phyloP scores from a whole-genome alignment of 1,140 invertebrate species.

The Lordiphosa clarofinis region DNA sequence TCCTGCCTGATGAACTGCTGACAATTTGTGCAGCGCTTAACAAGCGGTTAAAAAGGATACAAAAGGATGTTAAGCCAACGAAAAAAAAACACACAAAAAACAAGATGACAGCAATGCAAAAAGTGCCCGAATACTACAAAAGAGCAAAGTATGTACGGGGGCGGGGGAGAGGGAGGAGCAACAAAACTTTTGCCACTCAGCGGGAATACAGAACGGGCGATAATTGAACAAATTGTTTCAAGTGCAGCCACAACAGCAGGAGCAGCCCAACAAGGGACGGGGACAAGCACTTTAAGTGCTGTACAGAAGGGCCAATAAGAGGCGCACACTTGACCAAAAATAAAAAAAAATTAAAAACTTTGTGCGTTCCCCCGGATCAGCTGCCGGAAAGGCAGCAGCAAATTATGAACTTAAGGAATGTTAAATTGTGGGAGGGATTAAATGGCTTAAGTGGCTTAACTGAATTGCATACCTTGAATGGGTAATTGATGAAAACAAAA shows the following conservation, averaged over 20 bases:
- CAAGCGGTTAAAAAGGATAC: slow-evolving; percentile 68
- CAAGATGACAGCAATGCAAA: slow-evolving; percentile 46
- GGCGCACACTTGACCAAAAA: slow-evolving; percentile 17
- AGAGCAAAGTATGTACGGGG: neutral
- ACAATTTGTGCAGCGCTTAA: slow-evolving; percentile 71
- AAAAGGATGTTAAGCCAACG: slow-evolving; percentile 35
- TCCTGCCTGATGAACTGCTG: slow-evolving; percentile 67
- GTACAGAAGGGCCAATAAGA: slow-evolving; percentile 39
- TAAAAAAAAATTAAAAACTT: slow-evolving; percentile 14
- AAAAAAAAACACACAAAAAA: slow-evolving; percentile 15
- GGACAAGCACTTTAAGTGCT: slow-evolving; percentile 10
- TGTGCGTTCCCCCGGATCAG: slow-evolving; percentile 2
- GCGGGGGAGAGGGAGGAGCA: slow-evolving; percentile 17
- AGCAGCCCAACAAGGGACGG: too few species aligned
- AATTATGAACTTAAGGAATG: neutral
- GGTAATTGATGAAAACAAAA: too few species aligned
- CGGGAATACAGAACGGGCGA: slow-evolving; percentile 35
- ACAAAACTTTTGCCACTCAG: slow-evolving; percentile 67
- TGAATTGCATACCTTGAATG: too few species aligned
- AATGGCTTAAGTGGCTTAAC: too few species aligned
- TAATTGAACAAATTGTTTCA: slow-evolving; percentile 77
- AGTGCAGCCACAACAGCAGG: slow-evolving; percentile 43
- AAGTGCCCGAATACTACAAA: slow-evolving; percentile 54
- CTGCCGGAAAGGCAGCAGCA: neutral
- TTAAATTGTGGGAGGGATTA: too few species aligned